phyloP scores from a whole-genome alignment of 2,888 invertebrate genomes.

The Gymnocheta viridis region DNA sequence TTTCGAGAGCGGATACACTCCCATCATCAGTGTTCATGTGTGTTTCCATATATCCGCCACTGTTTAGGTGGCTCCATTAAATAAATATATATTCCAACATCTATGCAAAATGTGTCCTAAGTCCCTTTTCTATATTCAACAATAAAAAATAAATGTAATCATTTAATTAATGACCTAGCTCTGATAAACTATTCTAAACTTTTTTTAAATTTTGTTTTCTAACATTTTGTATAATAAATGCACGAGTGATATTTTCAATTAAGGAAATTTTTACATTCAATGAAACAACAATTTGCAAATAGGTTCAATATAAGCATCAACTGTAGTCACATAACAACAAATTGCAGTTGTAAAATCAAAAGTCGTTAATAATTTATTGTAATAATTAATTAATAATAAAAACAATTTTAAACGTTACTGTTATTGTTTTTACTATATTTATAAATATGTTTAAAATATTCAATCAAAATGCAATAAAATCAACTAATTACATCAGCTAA shows the following conservation, averaged over 20 bases:
- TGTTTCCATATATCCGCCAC: no score
- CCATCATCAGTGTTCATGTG: no score
- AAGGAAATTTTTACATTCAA: conserved; percentile 40
- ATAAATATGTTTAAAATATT: conserved; percentile 26
- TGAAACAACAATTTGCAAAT: conserved; percentile 28
- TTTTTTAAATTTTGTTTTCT: not conserved
- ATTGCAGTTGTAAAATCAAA: conserved; percentile 12
- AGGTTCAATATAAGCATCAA: not conserved
- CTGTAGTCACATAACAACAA: conserved; percentile 15
- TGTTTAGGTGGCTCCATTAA: no score
- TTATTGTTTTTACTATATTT: conserved; percentile 17
- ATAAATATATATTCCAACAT: no score
- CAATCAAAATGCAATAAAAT: conserved; percentile 71
- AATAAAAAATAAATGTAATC: not conserved
- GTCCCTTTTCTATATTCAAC: not conserved
- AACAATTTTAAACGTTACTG: conserved; percentile 25
- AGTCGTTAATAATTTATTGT: conserved; percentile 45
- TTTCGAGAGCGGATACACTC: no score
- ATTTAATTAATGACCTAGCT: not conserved
- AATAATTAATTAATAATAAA: conserved; percentile 52
- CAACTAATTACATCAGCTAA: conserved; percentile 73
- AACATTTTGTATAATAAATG: not conserved
- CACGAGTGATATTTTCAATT: conserved; percentile 1
- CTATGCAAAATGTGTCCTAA: no score
- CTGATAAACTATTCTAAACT: not conserved